These are phyloP conservation scores for Drosophila meridiana DNA, from an alignment of 2,888 invertebrate genomes.

Conservation along the genomic window DNA sequence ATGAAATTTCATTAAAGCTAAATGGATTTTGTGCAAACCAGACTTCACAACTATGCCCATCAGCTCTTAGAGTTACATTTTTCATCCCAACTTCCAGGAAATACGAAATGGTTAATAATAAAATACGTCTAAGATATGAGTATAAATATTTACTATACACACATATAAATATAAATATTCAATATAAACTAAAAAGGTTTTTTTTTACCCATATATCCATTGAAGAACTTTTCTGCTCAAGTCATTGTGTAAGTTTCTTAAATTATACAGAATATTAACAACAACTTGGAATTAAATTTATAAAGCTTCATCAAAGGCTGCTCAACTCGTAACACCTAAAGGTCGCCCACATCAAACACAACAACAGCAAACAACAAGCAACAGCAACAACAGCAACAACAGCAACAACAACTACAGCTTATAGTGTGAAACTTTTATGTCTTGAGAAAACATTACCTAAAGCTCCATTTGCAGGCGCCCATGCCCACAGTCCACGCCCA, in stretches of 20 bases:
- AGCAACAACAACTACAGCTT: constrained; percentile 28
- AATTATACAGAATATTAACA: constrained; percentile 18
- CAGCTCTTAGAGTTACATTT: no score
- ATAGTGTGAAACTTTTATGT: constrained; percentile 73
- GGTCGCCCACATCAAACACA: constrained; percentile 33
- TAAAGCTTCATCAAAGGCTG: constrained; percentile 39
- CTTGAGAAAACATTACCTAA: constrained; percentile 71
- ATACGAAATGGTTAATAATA: no score
- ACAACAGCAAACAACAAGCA: neutral
- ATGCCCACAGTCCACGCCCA: constrained; percentile 4
- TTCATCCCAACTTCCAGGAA: no score
- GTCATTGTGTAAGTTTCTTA: neutral
- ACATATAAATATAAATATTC: neutral
- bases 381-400: constrained; percentile 20
- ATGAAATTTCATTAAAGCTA: no score
- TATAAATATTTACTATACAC: neutral
- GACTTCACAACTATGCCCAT: no score
- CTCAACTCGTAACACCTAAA: constrained; percentile 21
- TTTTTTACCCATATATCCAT: neutral
- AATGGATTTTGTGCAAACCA: no score
- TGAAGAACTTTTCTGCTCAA: neutral
- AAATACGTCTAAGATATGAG: neutral
- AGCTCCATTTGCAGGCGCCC: constrained; percentile 50
- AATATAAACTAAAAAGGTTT: no score
- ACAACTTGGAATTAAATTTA: constrained; percentile 37